Evolutionary conservation across 2,797 vertebrate species (phyloP).

Genomic region (Oreortyx pictus): DNA sequence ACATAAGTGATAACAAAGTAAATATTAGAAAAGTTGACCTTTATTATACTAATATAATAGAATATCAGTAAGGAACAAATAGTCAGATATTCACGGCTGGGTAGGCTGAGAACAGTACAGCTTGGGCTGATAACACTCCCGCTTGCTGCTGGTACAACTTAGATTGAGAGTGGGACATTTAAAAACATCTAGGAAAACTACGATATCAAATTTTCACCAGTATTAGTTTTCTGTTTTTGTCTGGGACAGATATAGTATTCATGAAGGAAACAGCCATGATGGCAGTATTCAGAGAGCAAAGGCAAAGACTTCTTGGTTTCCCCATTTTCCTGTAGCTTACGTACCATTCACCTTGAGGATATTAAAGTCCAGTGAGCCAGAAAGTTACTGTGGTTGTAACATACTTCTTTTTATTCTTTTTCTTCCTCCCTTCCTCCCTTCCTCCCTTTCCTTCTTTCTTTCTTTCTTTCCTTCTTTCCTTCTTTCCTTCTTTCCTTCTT

Average conservation of each 20-base stretch:
- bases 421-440: too few species aligned
- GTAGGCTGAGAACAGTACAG: slow-evolving; percentile 26
- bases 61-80: slow-evolving; percentile 47
- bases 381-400: not conserved
- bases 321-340: not conserved
- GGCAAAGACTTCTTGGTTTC: not conserved
- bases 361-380: not conserved
- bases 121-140: slow-evolving; percentile 43
- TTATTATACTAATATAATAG: slow-evolving; percentile 46
- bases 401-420: not conserved
- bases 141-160: slow-evolving; percentile 23
- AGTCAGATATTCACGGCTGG: slow-evolving; percentile 17
- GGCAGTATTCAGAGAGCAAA: not conserved
- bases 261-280: fast-evolving
- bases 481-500: too few species aligned
- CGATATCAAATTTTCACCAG: not conserved
- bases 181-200: not conserved
- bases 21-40: slow-evolving; percentile 65
- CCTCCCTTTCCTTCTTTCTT: too few species aligned
- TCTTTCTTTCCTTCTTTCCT: too few species aligned
- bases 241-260: not conserved
- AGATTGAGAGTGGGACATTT: not conserved
- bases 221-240: not conserved
- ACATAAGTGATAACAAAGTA: slow-evolving; percentile 67
- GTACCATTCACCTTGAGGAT: not conserved